Conservation (phyloP, 2,888 invertebrate genomes). For the Spicauda simplicius region DNA sequence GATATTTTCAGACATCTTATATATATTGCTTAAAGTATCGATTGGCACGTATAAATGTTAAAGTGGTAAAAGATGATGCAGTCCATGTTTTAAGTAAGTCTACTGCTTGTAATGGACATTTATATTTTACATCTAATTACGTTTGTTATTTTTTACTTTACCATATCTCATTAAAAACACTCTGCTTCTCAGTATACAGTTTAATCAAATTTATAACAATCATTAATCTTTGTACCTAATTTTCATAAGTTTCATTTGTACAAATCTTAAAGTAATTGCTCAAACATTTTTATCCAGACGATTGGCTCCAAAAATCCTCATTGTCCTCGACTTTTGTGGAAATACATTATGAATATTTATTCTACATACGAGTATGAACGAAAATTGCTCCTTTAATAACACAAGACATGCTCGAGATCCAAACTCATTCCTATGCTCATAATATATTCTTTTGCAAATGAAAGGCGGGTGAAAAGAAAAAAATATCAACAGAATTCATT, state of each 20-base stretch:
- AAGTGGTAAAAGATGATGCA: too few species aligned
- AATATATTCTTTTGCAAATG: constrained; percentile 23
- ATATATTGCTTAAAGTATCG: too few species aligned
- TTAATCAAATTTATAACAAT: too few species aligned
- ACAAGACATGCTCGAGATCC: constrained; percentile 11
- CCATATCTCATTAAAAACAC: too few species aligned
- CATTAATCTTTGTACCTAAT: too few species aligned
- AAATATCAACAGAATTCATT: constrained; percentile 51
- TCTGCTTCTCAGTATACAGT: too few species aligned
- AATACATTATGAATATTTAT: constrained; percentile 3
- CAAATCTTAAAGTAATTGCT: neutral
- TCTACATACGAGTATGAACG: neutral
- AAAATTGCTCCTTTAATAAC: constrained; percentile 16
- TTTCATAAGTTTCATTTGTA: neutral
- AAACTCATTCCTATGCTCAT: constrained; percentile 9
- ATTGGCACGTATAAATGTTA: too few species aligned
- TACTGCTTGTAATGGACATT: too few species aligned
- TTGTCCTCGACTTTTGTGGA: neutral
- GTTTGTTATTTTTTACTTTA: too few species aligned
- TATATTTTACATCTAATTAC: too few species aligned
- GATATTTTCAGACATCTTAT: too few species aligned
- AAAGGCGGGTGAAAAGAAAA: constrained; percentile 32
- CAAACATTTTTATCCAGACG: neutral
- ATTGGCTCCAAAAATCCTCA: neutral
- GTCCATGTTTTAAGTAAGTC: too few species aligned